A percentile compares a stretch with the other conserved stretches of the same genome.
Evolutionary conservation across 2,113 vertebrate species (phyloP).

Genomic region (Notarius quadriscutis): DNA sequence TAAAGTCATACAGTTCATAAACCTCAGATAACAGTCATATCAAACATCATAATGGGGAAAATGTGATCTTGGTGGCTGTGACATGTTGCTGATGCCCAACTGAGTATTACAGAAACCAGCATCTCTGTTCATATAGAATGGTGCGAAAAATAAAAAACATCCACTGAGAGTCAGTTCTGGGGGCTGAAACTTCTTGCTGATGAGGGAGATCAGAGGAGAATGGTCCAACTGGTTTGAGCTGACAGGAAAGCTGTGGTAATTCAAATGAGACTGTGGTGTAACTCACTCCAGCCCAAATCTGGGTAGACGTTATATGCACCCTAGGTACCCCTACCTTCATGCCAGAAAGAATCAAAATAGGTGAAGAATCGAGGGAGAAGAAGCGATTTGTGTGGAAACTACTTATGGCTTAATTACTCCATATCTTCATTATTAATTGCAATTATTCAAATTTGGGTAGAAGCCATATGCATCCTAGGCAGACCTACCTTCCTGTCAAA

Average conservation of each 20-base stretch:
- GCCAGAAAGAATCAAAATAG: no score
- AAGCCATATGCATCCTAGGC: no score
- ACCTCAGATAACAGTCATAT: background rate
- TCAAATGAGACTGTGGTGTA: background rate
- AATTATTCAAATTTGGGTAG: no score
- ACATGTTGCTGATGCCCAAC: background rate
- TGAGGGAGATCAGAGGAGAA: background rate
- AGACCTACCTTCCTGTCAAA: no score
- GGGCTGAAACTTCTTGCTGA: background rate
- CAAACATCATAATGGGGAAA: background rate
- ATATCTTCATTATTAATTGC: no score
- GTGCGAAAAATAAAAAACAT: background rate
- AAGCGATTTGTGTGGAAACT: no score
- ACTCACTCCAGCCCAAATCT: no score
- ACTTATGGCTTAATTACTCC: no score
- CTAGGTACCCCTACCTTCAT: no score
- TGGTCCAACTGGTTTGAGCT: background rate
- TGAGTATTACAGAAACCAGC: background rate
- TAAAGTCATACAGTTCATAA: background rate
- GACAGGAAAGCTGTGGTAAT: background rate
- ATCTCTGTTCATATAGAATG: background rate
- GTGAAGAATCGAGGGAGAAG: no score
- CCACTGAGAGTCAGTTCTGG: background rate
- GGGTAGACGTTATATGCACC: no score
- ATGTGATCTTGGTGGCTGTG: background rate